phyloP scores from a whole-genome alignment of 2,113 vertebrate genomes.

The Danio rerio region GRCz12tu NC_133186.1:33594501-33595000 shows the following conservation, averaged over 20 bases:
- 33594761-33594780: constrained; percentile 26
- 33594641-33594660: background rate
- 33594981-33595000: too few species aligned
- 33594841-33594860: constrained; percentile 14
- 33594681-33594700: constrained; percentile 20
- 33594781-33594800: constrained; percentile 35
- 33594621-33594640: background rate
- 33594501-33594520: background rate
- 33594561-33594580: background rate
- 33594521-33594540: background rate
- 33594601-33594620: background rate
- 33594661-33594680: constrained; percentile 15
- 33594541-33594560: background rate
- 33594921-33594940: background rate
- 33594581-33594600: background rate
- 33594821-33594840: constrained; percentile 23
- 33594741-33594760: constrained; percentile 13
- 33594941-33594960: too few species aligned
- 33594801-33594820: constrained; percentile 9
- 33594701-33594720: constrained; percentile 44
- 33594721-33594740: constrained; percentile 1
- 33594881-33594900: background rate
- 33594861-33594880: background rate
- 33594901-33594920: background rate
- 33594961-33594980: too few species aligned